Evolutionary conservation across 2,113 vertebrate genomes (phyloP), one percentile per base, ranked within the genome.

Genomic region (Sebastes schlegelii): DNA sequence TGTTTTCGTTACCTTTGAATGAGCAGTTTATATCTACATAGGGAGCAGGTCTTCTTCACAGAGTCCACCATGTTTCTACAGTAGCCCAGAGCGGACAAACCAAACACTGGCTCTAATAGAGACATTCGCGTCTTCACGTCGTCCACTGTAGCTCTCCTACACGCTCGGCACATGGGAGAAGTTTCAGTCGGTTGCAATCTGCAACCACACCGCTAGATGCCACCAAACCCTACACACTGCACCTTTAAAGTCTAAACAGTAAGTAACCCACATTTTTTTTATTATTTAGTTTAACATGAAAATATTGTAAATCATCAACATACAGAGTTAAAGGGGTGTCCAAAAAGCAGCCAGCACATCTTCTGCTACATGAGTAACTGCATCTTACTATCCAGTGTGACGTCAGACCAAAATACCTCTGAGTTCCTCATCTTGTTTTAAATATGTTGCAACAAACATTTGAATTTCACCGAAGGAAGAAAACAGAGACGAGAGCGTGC

Each of bases 351-450:
- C 48, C 66, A 65, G 34, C 69, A 72, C 49, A 62, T 83, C 63
- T 77, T 78, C 52, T 85, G 91, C 87, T 88, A 83, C 81, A 71
- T 17, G 62, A 76, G 45, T 45, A 67, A 75, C 64, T 86, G 14
- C 34, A 55, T 75, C 67, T 77, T 75, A 73, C 42, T 69, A 81
- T 92, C 91, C 90, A 92, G 92, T 93, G 91, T 88, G 78, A 90
- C 48, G 23, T 83, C 19, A 68, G 54, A 82, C 65, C 69, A 85
- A 76, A 70, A 52, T 62, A 40, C 34, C 34, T 34, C 13, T 4
- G 74, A 19, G 65, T 79, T 83, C 82, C 89, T 87, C 73, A 85
- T 89, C 62, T 78, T 73, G 66, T 52, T 84, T 76, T 21, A 61
- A 58, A 76, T 65, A 72, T 61, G 48, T 57, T 54, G 60, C 51